These are phyloP conservation scores for Himalopsyche kuldschensis DNA, from an alignment of 2,888 invertebrate species.

Conservation along the genomic window DNA sequence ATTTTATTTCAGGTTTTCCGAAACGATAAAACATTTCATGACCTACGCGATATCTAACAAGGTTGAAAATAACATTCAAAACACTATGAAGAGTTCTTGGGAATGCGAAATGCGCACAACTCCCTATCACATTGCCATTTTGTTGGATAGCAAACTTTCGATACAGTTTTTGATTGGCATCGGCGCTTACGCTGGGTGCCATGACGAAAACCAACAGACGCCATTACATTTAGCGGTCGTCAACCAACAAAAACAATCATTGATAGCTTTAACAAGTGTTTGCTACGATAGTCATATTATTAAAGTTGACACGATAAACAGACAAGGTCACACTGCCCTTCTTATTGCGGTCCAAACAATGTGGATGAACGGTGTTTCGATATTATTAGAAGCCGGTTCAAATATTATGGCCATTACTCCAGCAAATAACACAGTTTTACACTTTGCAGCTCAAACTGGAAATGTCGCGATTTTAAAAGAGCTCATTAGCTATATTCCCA, in stretches of 20 bases:
- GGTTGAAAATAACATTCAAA: not conserved
- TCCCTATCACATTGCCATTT: slow-evolving; percentile 59
- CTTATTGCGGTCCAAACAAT: slow-evolving; percentile 56
- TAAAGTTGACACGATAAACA: slow-evolving; percentile 46
- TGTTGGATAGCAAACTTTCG: slow-evolving; percentile 51
- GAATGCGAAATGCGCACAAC: slow-evolving; percentile 43
- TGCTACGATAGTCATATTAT: not conserved
- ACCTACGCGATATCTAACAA: not conserved
- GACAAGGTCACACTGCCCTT: slow-evolving; percentile 56
- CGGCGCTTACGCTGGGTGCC: slow-evolving; percentile 50
- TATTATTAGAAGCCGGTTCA: slow-evolving; percentile 56
- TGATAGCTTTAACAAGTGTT: slow-evolving; percentile 47
- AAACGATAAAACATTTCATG: slow-evolving; percentile 27
- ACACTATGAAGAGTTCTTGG: not conserved
- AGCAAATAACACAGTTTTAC: slow-evolving; percentile 58
- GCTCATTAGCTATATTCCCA: slow-evolving; percentile 56
- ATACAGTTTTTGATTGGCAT: slow-evolving; percentile 51
- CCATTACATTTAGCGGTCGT: slow-evolving; percentile 58
- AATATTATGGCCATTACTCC: slow-evolving; percentile 42
- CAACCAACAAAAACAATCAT: slow-evolving; percentile 50
- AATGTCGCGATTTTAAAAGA: slow-evolving; percentile 56
- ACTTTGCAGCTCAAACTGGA: slow-evolving; percentile 58
- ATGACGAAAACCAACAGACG: slow-evolving; percentile 53
- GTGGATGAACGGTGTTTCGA: slow-evolving; percentile 58
- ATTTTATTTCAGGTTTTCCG: not conserved